Percentiles rank a stretch among this genome's conserved stretches.
These are phyloP conservation scores for Pygoscelis adeliae DNA, from an alignment of 2,113 vertebrate species.

Conservation along the genomic window DNA sequence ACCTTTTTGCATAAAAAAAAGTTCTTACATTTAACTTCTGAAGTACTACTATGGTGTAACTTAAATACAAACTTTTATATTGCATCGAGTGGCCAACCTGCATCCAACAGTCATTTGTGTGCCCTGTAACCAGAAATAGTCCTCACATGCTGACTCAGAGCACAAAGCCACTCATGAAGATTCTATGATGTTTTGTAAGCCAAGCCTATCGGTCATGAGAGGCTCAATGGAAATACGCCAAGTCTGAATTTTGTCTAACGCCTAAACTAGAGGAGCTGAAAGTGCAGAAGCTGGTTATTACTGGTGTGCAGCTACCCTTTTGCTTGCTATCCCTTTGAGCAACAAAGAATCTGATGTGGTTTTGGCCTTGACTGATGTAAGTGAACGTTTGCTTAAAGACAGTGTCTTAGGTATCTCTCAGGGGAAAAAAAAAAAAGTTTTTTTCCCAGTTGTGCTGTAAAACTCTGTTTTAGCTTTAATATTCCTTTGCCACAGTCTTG, in stretches of 20 bases:
- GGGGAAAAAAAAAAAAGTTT: neutral
- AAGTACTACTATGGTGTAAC: neutral
- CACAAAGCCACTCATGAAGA: too few relatives aligned
- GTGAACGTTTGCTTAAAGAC: neutral
- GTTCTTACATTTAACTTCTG: neutral
- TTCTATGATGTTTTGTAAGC: neutral
- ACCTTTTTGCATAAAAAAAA: neutral
- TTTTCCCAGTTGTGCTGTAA: neutral
- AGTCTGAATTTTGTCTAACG: neutral
- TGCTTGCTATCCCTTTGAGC: neutral
- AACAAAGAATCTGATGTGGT: neutral
- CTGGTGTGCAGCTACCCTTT: neutral
- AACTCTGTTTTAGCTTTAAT: neutral
- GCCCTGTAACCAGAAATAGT: too few relatives aligned
- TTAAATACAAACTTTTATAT: neutral
- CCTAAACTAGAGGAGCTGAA: neutral
- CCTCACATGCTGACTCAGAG: too few relatives aligned
- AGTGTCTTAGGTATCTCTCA: neutral
- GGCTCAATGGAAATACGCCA: fast-evolving
- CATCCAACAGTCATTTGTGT: neutral
- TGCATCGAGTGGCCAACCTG: neutral
- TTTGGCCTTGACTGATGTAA: neutral
- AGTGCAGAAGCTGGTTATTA: neutral
- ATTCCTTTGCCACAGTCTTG: neutral
- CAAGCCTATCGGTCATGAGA: neutral